These are phyloP conservation scores for Plodia interpunctella DNA, from an alignment of 1,140 invertebrate genomes.

Conservation along the genomic window DNA sequence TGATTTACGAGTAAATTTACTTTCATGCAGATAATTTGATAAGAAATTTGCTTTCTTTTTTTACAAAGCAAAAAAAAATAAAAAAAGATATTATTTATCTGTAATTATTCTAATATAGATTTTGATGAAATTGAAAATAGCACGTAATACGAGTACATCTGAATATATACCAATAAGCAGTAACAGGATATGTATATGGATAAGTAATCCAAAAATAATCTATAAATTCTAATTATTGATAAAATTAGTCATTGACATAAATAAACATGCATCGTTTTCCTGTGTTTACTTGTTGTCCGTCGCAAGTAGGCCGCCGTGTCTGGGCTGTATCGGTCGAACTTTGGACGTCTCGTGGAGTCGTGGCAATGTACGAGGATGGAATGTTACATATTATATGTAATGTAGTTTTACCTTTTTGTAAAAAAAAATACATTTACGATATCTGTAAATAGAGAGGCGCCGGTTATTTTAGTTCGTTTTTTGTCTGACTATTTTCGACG, in stretches of 20 bases:
- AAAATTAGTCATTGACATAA: constrained; percentile 1
- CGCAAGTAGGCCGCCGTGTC: constrained; percentile 35
- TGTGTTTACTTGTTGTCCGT: not conserved
- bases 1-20: too few species aligned
- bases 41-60: too few species aligned
- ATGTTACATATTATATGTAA: too few species aligned
- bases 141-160: too few species aligned
- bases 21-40: too few species aligned
- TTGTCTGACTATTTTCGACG: too few species aligned
- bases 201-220: not conserved
- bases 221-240: not conserved
- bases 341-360: constrained; percentile 45
- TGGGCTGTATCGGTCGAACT: constrained; percentile 31
- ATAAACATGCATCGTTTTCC: not conserved
- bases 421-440: too few species aligned
- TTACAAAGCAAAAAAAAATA: too few species aligned
- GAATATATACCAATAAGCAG: not conserved
- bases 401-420: too few species aligned
- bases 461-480: not conserved
- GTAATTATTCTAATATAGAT: too few species aligned
- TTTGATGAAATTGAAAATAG: too few species aligned
- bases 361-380: constrained; percentile 24
- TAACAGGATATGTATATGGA: not conserved
- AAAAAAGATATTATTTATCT: too few species aligned
- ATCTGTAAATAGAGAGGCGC: not conserved